These are phyloP conservation scores for Taxidea taxus DNA, from an alignment of 2,113 vertebrate genomes.

Conservation along the genomic window DNA sequence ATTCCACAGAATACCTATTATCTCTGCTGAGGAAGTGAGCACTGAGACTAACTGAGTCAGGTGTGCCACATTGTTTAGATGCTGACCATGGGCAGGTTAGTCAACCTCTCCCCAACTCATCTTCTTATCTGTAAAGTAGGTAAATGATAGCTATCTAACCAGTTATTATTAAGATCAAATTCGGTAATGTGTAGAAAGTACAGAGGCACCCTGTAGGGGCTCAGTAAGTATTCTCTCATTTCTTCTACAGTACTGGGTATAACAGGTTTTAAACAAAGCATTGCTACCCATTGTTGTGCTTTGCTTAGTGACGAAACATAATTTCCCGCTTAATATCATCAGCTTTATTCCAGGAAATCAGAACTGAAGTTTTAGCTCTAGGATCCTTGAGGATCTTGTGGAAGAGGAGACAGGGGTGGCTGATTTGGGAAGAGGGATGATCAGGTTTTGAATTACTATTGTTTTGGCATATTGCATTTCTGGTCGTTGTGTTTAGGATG, in stretches of 20 bases:
- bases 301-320: constrained; percentile 16
- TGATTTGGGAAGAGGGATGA: not conserved
- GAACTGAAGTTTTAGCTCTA: constrained; percentile 36
- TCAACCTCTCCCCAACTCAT: not conserved
- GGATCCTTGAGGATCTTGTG: not conserved
- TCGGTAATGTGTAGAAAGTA: not conserved
- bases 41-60: not conserved
- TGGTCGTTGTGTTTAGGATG: not conserved
- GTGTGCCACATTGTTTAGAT: not conserved
- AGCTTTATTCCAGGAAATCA: constrained; percentile 22
- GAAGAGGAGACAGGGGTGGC: not conserved
- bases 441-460: not conserved
- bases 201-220: not conserved
- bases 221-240: not conserved
- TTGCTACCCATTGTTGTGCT: not conserved
- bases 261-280: not conserved
- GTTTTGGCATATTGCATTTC: not conserved
- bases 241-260: not conserved
- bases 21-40: not conserved
- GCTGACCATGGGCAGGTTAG: not conserved
- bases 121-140: not conserved
- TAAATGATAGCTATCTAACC: not conserved
- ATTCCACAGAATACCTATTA: not conserved
- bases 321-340: not conserved
- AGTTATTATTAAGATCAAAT: not conserved